These are phyloP conservation scores for Crepidodera aurea DNA, from an alignment of 2,888 invertebrate species.

Conservation along the genomic window DNA sequence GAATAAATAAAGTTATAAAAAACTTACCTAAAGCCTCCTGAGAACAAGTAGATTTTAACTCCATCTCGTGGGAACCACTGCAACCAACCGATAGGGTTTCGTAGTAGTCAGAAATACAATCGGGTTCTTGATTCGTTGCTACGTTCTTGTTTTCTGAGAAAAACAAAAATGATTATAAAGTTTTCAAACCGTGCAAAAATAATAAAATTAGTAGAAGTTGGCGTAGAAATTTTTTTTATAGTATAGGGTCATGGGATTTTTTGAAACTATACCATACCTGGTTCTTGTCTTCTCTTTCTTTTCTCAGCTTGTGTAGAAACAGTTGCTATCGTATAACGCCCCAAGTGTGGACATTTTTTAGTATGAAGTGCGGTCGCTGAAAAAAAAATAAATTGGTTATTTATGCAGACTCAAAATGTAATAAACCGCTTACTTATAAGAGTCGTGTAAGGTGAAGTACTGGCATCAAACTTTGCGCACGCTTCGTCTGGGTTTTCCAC, in stretches of 20 bases:
- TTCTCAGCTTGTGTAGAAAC: slow-evolving; percentile 46
- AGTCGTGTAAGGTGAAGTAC: slow-evolving; percentile 67
- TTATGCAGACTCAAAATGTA: background rate
- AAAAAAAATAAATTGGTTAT: slow-evolving; percentile 51
- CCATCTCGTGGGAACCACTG: slow-evolving; percentile 67
- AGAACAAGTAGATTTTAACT: slow-evolving; percentile 67
- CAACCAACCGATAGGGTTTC: slow-evolving; percentile 70
- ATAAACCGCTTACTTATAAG: slow-evolving; percentile 73
- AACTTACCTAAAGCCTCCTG: slow-evolving; percentile 64
- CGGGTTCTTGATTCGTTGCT: slow-evolving; percentile 48
- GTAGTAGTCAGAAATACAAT: slow-evolving; percentile 65
- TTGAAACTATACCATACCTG: slow-evolving; percentile 49
- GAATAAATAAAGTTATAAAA: slow-evolving; percentile 2
- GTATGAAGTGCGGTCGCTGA: slow-evolving; percentile 70
- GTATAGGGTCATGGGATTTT: too few species aligned
- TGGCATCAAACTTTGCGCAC: slow-evolving; percentile 67
- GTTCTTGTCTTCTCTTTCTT: slow-evolving; percentile 65
- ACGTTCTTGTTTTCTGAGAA: slow-evolving; percentile 42
- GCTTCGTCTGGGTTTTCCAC: slow-evolving; percentile 73
- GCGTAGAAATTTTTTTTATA: too few species aligned
- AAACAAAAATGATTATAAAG: slow-evolving; percentile 1
- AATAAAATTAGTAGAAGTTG: too few species aligned
- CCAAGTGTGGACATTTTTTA: slow-evolving; percentile 74
- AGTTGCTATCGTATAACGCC: slow-evolving; percentile 68
- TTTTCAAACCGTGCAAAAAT: too few species aligned